Percentiles rank a stretch among this genome's conserved stretches.
These are phyloP conservation scores for Frieseomelitta varia DNA, from an alignment of 1,140 invertebrate genomes.

Conservation along the genomic window DNA sequence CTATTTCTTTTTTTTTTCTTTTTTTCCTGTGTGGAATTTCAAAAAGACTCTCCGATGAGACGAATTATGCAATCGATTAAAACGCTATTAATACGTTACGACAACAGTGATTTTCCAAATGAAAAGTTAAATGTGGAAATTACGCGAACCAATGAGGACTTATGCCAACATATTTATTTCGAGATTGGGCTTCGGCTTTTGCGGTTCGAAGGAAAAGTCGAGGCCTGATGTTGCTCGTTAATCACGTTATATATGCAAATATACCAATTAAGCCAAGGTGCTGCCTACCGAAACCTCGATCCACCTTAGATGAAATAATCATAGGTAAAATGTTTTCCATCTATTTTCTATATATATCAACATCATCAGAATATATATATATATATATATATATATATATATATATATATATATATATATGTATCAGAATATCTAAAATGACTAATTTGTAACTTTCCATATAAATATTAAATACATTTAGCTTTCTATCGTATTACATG, in stretches of 20 bases:
- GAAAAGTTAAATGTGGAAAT: slow-evolving; percentile 54
- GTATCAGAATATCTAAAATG: too few relatives aligned
- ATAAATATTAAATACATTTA: too few relatives aligned
- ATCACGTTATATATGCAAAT: background rate
- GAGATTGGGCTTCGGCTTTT: slow-evolving; percentile 34
- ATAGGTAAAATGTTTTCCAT: background rate
- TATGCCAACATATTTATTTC: slow-evolving; percentile 58
- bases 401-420: too few relatives aligned
- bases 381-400: too few relatives aligned
- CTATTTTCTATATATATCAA: too few relatives aligned
- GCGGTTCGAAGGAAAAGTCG: background rate
- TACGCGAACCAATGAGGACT: slow-evolving; percentile 46
- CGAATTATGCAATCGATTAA: slow-evolving; percentile 26
- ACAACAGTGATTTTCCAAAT: slow-evolving; percentile 20
- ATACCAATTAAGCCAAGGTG: background rate
- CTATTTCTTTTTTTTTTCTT: too few relatives aligned
- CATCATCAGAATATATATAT: too few relatives aligned
- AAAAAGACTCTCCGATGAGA: background rate
- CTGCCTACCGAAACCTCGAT: background rate
- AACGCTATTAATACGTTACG: slow-evolving; percentile 19
- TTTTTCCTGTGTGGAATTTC: background rate
- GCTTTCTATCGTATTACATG: too few relatives aligned
- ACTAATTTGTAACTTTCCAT: too few relatives aligned
- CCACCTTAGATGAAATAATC: background rate
- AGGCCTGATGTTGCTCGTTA: background rate